phyloP scores from a whole-genome alignment of 2,888 invertebrate genomes.

The Tetranychus truncatus region DNA sequence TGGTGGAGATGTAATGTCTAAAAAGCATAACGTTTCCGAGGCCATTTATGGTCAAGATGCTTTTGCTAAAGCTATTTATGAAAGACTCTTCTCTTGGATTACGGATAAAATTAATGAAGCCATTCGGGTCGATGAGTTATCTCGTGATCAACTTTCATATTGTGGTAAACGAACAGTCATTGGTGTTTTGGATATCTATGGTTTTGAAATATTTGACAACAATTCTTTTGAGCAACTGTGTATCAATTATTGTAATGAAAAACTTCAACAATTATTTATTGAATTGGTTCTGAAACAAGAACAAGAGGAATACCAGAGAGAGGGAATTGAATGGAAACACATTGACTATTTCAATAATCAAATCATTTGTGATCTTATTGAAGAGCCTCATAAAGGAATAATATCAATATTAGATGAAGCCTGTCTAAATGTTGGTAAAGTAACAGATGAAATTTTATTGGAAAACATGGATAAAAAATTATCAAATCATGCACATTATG shows the following conservation, averaged over 20 bases:
- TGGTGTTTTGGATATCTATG: constrained; percentile 81
- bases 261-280: constrained; percentile 79
- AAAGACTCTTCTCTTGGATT: constrained; percentile 74
- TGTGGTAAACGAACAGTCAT: constrained; percentile 42
- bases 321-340: constrained; percentile 63
- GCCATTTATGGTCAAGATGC: constrained; percentile 73
- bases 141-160: background rate
- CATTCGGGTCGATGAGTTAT: constrained; percentile 31
- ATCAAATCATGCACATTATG: constrained; percentile 57
- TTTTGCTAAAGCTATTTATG: constrained; percentile 73
- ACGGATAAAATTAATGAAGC: constrained; percentile 60
- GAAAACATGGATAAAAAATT: constrained; percentile 57
- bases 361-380: constrained; percentile 82
- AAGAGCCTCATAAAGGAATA: constrained; percentile 82
- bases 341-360: constrained; percentile 95
- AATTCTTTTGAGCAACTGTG: constrained; percentile 90
- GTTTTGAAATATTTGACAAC: constrained; percentile 75
- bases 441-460: constrained; percentile 60
- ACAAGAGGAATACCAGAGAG: constrained; percentile 73
- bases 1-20: constrained; percentile 73
- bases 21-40: constrained; percentile 52
- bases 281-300: constrained; percentile 73
- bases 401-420: constrained; percentile 54
- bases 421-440: constrained; percentile 70
- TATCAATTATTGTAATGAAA: constrained; percentile 95